Conservation (phyloP, 2,888 invertebrate species). For the Eueremaeus valkanovi region DNA sequence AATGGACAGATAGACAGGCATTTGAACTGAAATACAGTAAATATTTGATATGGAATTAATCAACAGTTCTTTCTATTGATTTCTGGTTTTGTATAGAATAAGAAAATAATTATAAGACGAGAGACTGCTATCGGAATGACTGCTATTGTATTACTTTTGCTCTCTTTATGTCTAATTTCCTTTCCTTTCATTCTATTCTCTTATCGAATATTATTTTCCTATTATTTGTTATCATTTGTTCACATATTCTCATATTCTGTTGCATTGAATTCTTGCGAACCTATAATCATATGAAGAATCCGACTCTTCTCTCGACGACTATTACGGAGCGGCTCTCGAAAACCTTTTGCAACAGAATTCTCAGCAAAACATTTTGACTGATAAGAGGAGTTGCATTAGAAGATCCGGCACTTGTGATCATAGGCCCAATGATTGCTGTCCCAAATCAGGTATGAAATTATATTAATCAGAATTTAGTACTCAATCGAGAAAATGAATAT, state of each 20-base stretch:
- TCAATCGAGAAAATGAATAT: background rate
- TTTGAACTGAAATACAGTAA: background rate
- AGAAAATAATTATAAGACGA: background rate
- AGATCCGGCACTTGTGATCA: conserved; percentile 80
- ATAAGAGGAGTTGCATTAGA: conserved; percentile 60
- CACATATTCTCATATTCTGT: too few relatives aligned
- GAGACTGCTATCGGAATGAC: background rate
- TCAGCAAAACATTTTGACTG: background rate
- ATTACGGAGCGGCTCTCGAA: conserved; percentile 33
- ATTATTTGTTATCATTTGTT: background rate
- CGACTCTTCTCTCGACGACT: conserved; percentile 15
- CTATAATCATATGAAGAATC: background rate
- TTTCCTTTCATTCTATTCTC: background rate
- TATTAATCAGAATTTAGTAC: background rate
- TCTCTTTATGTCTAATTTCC: background rate
- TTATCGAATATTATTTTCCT: background rate
- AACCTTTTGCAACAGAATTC: conserved; percentile 3
- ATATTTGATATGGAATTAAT: conserved; percentile 4
- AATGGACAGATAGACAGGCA: background rate
- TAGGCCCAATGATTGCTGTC: conserved; percentile 77
- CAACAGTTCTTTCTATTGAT: conserved; percentile 1
- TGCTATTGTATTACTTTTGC: background rate
- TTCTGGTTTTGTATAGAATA: background rate
- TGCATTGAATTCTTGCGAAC: background rate
- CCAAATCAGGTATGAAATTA: conserved; percentile 59